Percentiles rank a stretch among this genome's conserved stretches.
Evolutionary conservation across 2,113 vertebrate species (phyloP).

Genomic region (Scomber scombrus): DNA sequence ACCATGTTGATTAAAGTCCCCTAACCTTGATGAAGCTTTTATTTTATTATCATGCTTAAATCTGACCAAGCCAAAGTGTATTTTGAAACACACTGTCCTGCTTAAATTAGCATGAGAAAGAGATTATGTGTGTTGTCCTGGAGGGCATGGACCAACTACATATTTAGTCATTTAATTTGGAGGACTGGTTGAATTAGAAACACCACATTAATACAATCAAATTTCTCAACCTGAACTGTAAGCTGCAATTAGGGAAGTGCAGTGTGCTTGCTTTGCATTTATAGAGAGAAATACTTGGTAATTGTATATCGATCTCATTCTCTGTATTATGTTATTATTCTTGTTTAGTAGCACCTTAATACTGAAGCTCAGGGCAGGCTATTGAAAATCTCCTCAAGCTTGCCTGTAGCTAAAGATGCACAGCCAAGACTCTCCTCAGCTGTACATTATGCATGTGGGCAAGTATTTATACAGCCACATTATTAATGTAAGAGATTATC

Average conservation of each 20-base stretch:
- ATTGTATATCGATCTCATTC: conserved; percentile 68
- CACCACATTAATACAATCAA: background rate
- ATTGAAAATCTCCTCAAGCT: conserved; percentile 69
- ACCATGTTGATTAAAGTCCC: too few relatives aligned
- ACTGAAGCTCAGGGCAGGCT: conserved; percentile 14
- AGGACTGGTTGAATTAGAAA: background rate
- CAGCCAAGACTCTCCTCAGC: background rate
- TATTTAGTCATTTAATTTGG: too few relatives aligned
- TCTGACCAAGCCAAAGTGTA: too few relatives aligned
- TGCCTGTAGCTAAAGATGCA: conserved; percentile 62
- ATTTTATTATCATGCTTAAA: too few relatives aligned
- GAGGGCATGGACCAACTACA: too few relatives aligned
- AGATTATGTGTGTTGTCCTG: too few relatives aligned
- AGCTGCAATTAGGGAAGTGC: conserved; percentile 10
- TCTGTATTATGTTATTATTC: conserved; percentile 66
- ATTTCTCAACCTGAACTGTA: conserved; percentile 9
- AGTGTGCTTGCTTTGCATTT: conserved; percentile 45
- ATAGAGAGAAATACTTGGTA: conserved; percentile 43
- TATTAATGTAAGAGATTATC: conserved; percentile 30
- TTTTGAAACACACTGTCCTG: too few relatives aligned
- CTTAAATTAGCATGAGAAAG: too few relatives aligned
- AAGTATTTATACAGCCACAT: conserved; percentile 28
- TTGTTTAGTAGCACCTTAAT: conserved; percentile 52
- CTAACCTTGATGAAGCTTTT: too few relatives aligned
- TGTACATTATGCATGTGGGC: background rate